Conservation (phyloP, 1,140 invertebrate species). For the Bombus confusus region DNA sequence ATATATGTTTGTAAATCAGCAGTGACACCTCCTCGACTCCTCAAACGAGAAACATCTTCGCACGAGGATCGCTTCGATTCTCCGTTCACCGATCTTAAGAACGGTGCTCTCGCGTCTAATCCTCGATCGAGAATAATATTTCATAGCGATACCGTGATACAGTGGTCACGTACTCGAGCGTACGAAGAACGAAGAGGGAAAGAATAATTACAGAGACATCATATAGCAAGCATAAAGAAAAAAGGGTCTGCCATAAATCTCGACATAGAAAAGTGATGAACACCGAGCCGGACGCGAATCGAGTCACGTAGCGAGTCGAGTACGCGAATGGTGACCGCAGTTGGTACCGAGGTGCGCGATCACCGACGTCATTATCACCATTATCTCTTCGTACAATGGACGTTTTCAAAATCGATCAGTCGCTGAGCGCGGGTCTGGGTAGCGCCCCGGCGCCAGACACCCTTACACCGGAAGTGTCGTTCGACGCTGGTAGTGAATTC, state of each 20-base stretch:
- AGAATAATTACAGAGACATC: neutral
- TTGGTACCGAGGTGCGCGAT: slow-evolving; percentile 52
- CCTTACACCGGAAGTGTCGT: slow-evolving; percentile 86
- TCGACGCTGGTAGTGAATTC: slow-evolving; percentile 89
- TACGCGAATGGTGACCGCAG: slow-evolving; percentile 62
- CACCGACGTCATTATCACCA: slow-evolving; percentile 36
- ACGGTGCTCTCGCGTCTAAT: neutral
- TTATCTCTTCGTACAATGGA: slow-evolving; percentile 82
- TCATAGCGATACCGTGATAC: neutral
- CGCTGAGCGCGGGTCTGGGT: slow-evolving; percentile 84
- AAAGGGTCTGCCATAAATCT: neutral
- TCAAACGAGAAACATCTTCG: no score
- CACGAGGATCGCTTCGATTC: no score
- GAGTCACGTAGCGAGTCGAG: slow-evolving; percentile 6
- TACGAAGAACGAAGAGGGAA: neutral
- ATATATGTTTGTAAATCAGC: no score
- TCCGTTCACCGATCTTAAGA: no score
- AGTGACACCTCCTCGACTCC: no score
- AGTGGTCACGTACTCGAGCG: neutral
- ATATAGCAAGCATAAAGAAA: neutral
- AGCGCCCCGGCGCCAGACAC: slow-evolving; percentile 84
- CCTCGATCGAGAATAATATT: neutral
- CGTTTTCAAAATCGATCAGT: slow-evolving; percentile 86
- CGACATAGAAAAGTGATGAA: slow-evolving; percentile 9
- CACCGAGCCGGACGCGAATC: neutral